Evolutionary conservation across 2,113 vertebrate genomes (phyloP), one percentile per base, ranked within the genome.

Genomic region (Leptocoma aspasia): DNA sequence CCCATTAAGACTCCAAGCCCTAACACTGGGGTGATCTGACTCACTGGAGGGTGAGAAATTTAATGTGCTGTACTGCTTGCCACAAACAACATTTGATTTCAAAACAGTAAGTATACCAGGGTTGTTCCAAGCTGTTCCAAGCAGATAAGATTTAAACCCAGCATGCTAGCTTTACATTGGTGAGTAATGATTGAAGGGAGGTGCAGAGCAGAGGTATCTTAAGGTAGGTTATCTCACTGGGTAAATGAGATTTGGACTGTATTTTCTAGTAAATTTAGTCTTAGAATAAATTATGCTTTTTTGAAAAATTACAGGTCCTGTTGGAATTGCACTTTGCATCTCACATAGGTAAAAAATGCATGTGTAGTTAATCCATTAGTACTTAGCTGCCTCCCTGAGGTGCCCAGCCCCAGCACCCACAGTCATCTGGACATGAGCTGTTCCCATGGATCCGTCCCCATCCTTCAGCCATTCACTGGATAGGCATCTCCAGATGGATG

Each of bases 71-170:
- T 81, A 49, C 77, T 10, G 31, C 47, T 87, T 59, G 52, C 56
- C 61, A 71, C 47, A 85, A 93, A 78, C 19, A 84, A 45, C 56
- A 54, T 77, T 89, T 10, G 1, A 57, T 75, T 94, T 89, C 65
- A 86, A 72, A 96, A 50, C 65, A 59, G 47, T 53, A 57, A 41
- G 4, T 35, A 37, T 33, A 88, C 27, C 42, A 86, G 54, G 65
- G 26, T 19, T 90, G 71, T 88, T 86, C 79, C 92, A 90, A 94
- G 85, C 88, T 95, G 76, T 68, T 95, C 53, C 66, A 65, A 69
- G 75, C 50, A 90, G 82, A 82, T 79, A 94, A 90, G 63, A 80
- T 87, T 91, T 89, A 95, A 90, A 96, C 30, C 26, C 66, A 65
- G 53, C 50, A 24, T 42, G 45, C 57, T 83, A n/a, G n/a, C 60